These are phyloP conservation scores for Xiphophorus maculatus DNA, from an alignment of 2,113 vertebrate species.

Conservation along the genomic window DNA sequence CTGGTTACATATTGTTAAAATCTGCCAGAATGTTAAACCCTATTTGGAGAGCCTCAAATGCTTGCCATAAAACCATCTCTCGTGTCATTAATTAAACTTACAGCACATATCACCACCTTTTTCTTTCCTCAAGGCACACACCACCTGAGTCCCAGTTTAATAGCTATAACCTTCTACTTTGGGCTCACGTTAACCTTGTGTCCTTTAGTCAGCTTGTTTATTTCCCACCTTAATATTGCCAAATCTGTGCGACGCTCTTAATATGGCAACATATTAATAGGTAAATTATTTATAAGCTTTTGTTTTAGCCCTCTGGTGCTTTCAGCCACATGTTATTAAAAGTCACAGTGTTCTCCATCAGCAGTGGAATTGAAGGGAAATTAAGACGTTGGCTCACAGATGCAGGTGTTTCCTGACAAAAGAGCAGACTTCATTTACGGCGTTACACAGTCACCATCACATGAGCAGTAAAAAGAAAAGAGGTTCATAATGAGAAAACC, in stretches of 20 bases:
- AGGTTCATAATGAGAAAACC: conserved; percentile 55
- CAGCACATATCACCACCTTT: conserved; percentile 38
- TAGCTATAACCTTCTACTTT: conserved; percentile 21
- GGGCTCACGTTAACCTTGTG: conserved; percentile 35
- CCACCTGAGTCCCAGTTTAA: conserved; percentile 27
- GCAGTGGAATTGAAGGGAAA: conserved; percentile 36
- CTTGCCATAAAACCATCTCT: conserved; percentile 33
- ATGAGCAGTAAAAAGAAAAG: conserved; percentile 29
- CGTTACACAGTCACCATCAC: conserved; percentile 20
- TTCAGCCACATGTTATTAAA: conserved; percentile 60
- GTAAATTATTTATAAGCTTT: conserved; percentile 61
- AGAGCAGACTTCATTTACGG: conserved; percentile 23
- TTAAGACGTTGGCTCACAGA: background rate
- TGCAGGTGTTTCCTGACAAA: conserved; percentile 35
- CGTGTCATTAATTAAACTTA: conserved; percentile 59
- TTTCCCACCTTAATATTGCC: conserved; percentile 40
- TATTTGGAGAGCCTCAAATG: conserved; percentile 44
- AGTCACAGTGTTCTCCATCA: conserved; percentile 55
- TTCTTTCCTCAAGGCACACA: conserved; percentile 38
- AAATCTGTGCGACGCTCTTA: conserved; percentile 23
- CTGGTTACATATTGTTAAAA: conserved; percentile 43
- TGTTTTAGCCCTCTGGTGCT: conserved; percentile 54
- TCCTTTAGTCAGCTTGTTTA: conserved; percentile 18
- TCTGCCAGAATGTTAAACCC: conserved; percentile 53
- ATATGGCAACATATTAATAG: conserved; percentile 51